Evolutionary conservation across 2,113 vertebrate genomes (phyloP), one percentile per base, ranked within the genome.

Genomic region (Eulacestoma nigropectus): DNA sequence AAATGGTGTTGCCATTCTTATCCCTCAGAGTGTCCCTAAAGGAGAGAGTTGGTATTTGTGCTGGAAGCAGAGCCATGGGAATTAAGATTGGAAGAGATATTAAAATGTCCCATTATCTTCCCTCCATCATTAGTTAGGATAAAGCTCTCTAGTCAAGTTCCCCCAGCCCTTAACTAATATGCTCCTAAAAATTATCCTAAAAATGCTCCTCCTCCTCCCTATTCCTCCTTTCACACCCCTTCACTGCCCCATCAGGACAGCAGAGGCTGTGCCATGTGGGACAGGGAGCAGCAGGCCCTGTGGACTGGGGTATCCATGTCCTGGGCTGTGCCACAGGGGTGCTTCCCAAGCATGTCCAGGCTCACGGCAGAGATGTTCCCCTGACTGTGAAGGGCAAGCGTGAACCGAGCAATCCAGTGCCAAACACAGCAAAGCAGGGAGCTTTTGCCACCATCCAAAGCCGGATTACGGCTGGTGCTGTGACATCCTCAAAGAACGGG

Each of bases 361-460:
- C 16, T 33, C 3, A 4, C 0, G 0, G 13, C n/a, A 15, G 2
- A 3, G 19, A 37, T 32, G 14, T 12, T 85, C 3, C 44, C 83
- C 69, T 32, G 23, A 7, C 56, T 62, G 13, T 44, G 53, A 80
- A 55, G 27, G 47, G 37, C 2, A 0, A 2, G 44, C 1, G 0
- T 15, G 46, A 50, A 35, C 29, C 0, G 5, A 39, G 35, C 8
- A 47, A 57, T 55, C 63, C 27, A n/a, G 50, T 26, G 41, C 57
- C 59, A 65, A 50, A 29, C 16, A 44, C 13, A 5, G n/a, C 27
- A 88, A 44, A 56, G 29, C 49, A 79, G 32, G 39, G 47, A 72
- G 44, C n/a, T 74, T 87, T 80, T 67, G 30, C 63, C 27, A 39
- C 68, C n/a, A 59, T 52, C 64, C 64, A 84, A 89, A 92, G 49